Conservation (phyloP, 2,797 vertebrate genomes). For the Monodelphis domestica region DNA sequence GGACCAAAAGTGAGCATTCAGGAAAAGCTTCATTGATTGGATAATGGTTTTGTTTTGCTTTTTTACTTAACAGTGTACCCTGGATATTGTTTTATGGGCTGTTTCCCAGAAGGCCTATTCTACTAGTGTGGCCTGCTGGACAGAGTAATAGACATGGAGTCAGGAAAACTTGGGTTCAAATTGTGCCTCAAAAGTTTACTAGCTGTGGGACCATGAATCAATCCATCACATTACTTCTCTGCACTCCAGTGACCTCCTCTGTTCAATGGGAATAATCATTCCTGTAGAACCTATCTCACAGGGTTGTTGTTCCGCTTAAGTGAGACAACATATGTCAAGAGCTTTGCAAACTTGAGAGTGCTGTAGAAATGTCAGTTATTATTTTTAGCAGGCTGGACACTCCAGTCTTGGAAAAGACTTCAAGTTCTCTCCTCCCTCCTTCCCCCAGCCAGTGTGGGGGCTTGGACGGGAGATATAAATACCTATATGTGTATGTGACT, state of each 20-base stretch:
- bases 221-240: not conserved
- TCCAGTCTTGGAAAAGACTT: not conserved
- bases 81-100: not conserved
- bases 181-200: not conserved
- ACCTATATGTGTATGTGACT: not conserved
- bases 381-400: not conserved
- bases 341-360: not conserved
- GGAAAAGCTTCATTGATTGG: not conserved
- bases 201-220: not conserved
- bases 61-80: not conserved
- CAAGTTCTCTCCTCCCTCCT: not conserved
- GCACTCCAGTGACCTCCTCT: not conserved
- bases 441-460: not conserved
- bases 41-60: not conserved
- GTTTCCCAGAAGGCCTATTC: not conserved
- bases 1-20: not conserved
- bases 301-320: not conserved
- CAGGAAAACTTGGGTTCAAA: not conserved
- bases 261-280: not conserved
- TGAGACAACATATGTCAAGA: not conserved
- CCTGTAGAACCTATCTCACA: not conserved
- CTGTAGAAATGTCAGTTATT: not conserved
- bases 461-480: constrained; percentile 25
- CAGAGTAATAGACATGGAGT: not conserved
- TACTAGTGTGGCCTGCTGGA: not conserved